Evolutionary conservation across 2,888 invertebrate genomes (phyloP), one percentile per base, ranked within the genome.

Genomic region (Drosophila incognita): DNA sequence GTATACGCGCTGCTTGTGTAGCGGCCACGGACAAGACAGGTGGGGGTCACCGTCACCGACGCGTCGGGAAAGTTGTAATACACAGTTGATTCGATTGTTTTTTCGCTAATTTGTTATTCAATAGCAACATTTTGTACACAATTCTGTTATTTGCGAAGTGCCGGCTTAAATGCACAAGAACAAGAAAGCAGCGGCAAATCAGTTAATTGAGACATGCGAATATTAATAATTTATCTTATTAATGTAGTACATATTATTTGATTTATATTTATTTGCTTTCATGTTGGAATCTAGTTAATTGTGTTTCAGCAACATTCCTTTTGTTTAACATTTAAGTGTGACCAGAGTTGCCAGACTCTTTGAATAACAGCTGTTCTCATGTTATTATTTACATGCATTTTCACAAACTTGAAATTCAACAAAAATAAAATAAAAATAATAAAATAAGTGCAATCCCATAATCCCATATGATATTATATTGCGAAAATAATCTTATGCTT

Each of bases 21-120:
- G 33, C 24, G 51, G 31, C 29, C 38, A 57, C 57, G 29, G 56
- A 10, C 38, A 53, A 57, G 60, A 51, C 59, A 67, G 65, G 76
- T 76, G 59, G 69, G 79, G 70, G 70, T 74, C 75, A 60, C 27
- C 51, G 69, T 69, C 65, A 61, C 38, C 40, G 11, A 51, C 27
- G 56, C 56, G 48, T 57, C 48, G 62, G 60, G 40, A 69, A 35
- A 51, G 29, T 53, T 53, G 48, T 48, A 35, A 52, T 48, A 51
- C 72, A 36, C 49, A 69, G 48, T 59, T 56, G 52, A 61, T 70
- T 60, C 52, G 7, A 29, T 54, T 46, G 46, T n/a, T 38, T 15
- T 21, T 27, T 31, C n/a, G 24, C 31, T 40, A 33, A 35, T 57
- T 48, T 62, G 42, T 62, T 63, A 53, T 61, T 35, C 24, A 59